Evolutionary conservation across 2,113 vertebrate species (phyloP), one percentile per base, ranked within the genome.

Genomic region (Anser cygnoides): DNA sequence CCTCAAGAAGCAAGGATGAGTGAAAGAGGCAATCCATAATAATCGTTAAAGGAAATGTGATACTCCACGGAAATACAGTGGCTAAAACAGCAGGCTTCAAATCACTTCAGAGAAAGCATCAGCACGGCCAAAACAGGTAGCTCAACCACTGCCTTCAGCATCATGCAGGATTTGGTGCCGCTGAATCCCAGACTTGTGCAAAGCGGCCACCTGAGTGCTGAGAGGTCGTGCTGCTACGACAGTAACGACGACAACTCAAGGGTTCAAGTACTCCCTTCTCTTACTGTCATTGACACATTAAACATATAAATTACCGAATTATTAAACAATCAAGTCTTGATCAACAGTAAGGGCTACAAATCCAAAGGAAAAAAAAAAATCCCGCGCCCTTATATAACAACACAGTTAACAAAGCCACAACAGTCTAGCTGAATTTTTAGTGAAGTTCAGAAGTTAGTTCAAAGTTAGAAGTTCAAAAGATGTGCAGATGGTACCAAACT

Each of bases 401-500:
- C 70, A 28, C 1, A 9, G 14, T 37, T 13, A 33, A 31, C 0
- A 1, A 82, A 71, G 43, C 49, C 41, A 5, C 49, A 28, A 9
- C 3, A 26, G 12, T 16, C 55, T 4, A 10, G 25, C 21, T 29
- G 16, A 23, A 50, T 35, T 57, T 75, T 31, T 6, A 49, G 55
- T 12, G 3, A 37, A n/a, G 35, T 35, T 35, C 35, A 35, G 35
- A 35, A 35, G 35, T 35, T 35, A 35, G 35, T 35, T 35, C 35
- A 35, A 35, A 35, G 35, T 35, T 35, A 35, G 35, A 35, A 35
- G 35, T 35, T 35, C 35, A 35, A 35, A 35, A 35, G 35, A 14
- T 1, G 0, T 6, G 19, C 0, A 0, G 41, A 44, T 16, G 11
- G 57, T 6, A 71, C 13, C 50, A n/a, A 65, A 29, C 35, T 72